These are phyloP conservation scores for Centropristis striata DNA, from an alignment of 2,113 vertebrate species.

Conservation along the genomic window DNA sequence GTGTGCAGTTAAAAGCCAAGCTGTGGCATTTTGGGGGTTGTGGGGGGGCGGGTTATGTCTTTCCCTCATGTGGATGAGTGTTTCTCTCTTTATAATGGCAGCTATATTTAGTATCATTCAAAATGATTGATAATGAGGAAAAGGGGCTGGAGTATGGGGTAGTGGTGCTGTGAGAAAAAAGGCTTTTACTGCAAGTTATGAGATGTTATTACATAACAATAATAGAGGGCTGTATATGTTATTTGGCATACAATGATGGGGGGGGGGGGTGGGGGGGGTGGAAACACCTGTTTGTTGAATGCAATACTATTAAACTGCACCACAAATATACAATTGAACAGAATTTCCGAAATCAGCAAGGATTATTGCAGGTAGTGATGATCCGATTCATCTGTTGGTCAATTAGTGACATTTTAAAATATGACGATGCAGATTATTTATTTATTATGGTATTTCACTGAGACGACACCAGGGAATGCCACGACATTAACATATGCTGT, in stretches of 20 bases:
- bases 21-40: neutral
- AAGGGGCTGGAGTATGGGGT: neutral
- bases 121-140: constrained; percentile 9
- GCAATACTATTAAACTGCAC: neutral
- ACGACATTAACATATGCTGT: too few relatives aligned
- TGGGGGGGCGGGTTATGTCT: constrained; percentile 11
- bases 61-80: constrained; percentile 10
- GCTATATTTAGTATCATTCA: neutral
- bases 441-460: too few relatives aligned
- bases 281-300: neutral
- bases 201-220: neutral
- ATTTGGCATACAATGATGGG: neutral
- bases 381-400: too few relatives aligned
- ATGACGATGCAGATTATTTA: too few relatives aligned
- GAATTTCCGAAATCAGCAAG: too few relatives aligned
- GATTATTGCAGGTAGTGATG: constrained; percentile 2
- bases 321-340: neutral
- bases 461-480: too few relatives aligned
- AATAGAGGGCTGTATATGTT: neutral
- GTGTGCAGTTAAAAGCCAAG: neutral
- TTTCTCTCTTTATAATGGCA: constrained; percentile 9
- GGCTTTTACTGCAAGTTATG: neutral
- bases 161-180: neutral
- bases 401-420: too few relatives aligned
- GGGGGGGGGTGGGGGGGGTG: too few relatives aligned